Evolutionary conservation across 2,797 vertebrate species (phyloP), one percentile per base, ranked within the genome.

Genomic region (Lutra lutra): DNA sequence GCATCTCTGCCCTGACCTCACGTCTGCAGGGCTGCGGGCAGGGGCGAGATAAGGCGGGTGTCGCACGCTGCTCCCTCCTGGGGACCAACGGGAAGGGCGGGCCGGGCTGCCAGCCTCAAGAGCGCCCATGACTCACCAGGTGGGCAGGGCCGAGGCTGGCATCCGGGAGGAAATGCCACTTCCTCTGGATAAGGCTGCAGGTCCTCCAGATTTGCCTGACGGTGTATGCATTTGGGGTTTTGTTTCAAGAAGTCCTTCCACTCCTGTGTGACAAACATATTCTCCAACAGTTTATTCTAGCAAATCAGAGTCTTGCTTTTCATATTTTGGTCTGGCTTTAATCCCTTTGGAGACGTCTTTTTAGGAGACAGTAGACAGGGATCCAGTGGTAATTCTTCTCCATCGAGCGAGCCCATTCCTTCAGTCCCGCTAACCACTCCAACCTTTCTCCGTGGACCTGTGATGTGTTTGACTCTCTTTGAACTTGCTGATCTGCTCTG

Each of bases 121-220:
- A 94, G 91, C 25, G 73, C 88, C 96, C 86, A 51, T 98, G 98
- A 98, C 95, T 98, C 98, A 98, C 82, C 0, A 40, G 80, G 91
- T 86, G 89, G 3, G 97, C 97, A 97, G 98, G 89, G 87, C 92
- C 96, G 79, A 94, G 95, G 95, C 98, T 94, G 97, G 96, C 85
- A 46, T 98, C 96, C 84, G 79, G 27, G 94, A 98, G 98, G 98
- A 99, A 99, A 96, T 2, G 0, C 97, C 86, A 27, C 97, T 98
- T 98, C 98, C 98, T 95, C 96, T 98, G 98, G 98, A 98, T 98
- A 98, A 99, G 98, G 94, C 97, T 84, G 75, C 15, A 84, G 97
- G 90, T 91, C 60, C 56, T 80, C 92, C 8, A 2, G 54, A 72
- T 62, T 46, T 64, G 70, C 84, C 29, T 40, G 64, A 14, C 0